phyloP scores from a whole-genome alignment of 2,113 vertebrate species.

The Gila orcuttii region DNA sequence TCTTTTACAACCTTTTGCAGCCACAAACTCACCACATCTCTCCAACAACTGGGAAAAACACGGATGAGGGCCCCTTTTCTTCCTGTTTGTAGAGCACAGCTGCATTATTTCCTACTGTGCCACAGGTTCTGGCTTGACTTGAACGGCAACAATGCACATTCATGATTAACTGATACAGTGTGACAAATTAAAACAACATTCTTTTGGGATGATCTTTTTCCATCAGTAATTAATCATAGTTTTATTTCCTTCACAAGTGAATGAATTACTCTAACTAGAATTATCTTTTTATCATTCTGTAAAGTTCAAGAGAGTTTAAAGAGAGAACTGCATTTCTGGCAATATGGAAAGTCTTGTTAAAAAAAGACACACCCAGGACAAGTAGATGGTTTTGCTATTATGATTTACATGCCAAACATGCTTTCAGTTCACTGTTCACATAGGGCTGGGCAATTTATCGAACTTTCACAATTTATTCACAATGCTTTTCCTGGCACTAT shows the following conservation, averaged over 20 bases:
- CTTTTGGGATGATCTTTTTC: neutral
- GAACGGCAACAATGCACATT: conserved; percentile 48
- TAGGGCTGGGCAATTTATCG: conserved; percentile 38
- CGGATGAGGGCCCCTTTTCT: conserved; percentile 64
- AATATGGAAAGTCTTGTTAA: conserved; percentile 20
- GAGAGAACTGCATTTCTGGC: neutral
- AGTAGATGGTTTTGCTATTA: conserved; percentile 39
- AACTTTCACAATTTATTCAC: neutral
- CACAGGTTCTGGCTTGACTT: conserved; percentile 41
- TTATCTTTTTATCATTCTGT: neutral
- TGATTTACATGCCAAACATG: conserved; percentile 47
- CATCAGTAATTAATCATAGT: neutral
- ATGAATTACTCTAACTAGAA: neutral
- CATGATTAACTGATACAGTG: conserved; percentile 13
- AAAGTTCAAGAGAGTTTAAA: conserved; percentile 7
- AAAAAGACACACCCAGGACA: conserved; percentile 38
- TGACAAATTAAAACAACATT: conserved; percentile 1
- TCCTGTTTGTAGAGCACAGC: conserved; percentile 57
- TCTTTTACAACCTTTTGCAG: neutral
- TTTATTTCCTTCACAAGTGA: neutral
- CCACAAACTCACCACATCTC: neutral
- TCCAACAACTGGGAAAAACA: conserved; percentile 59
- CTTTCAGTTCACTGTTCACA: conserved; percentile 34
- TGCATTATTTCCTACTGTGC: conserved; percentile 61
- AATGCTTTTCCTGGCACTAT: neutral